Conservation (phyloP, 2,888 invertebrate species). For the Rapana venosa region DNA sequence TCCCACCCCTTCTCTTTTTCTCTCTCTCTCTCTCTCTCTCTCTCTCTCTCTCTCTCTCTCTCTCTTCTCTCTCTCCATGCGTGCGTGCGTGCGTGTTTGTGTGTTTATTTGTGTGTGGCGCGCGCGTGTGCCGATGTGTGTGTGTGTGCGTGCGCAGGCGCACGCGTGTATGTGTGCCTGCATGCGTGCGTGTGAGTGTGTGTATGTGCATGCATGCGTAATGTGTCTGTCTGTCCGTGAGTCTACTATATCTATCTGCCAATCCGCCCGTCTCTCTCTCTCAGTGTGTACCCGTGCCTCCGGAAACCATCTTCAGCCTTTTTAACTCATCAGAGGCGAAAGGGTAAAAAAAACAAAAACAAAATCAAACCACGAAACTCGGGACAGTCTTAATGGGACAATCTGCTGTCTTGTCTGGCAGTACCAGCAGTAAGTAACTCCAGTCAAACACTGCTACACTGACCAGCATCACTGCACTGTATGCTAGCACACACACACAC, state of each 20-base stretch:
- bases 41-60: slow-evolving; percentile 14
- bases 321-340: no score
- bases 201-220: background rate
- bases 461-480: no score
- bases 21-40: background rate
- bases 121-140: background rate
- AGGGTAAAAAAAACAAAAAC: no score
- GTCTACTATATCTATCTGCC: background rate
- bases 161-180: background rate
- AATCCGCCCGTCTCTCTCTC: no score
- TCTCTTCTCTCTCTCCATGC: background rate
- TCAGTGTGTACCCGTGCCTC: no score
- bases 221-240: background rate
- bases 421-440: no score
- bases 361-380: no score
- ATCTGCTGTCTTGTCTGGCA: no score
- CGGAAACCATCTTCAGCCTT: no score
- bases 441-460: no score
- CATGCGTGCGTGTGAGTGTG: background rate
- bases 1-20: background rate
- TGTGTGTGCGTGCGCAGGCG: background rate
- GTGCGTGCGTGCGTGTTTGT: background rate
- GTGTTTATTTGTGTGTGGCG: background rate
- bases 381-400: no score
- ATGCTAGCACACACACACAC: no score